These are phyloP conservation scores for Sphenodon punctatus DNA, from an alignment of 2,797 vertebrate species.

Conservation along the genomic window DNA sequence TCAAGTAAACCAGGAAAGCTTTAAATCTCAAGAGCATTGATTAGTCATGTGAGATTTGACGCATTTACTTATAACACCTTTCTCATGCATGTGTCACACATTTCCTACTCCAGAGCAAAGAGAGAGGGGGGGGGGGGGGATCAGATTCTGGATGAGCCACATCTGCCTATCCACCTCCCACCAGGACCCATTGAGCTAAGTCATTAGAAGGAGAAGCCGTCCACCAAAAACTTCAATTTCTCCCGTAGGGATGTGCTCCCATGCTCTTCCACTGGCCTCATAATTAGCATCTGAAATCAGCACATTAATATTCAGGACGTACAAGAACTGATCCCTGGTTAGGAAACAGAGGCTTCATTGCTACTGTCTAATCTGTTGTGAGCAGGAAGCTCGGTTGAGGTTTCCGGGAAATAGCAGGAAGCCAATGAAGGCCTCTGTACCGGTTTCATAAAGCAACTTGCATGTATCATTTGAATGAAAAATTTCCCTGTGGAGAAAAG, in stretches of 20 bases:
- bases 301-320: not conserved
- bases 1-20: no score
- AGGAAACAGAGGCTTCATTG: not conserved
- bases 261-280: not conserved
- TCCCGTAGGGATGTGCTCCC: not conserved
- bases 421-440: not conserved
- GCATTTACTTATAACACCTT: no score
- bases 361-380: rapidly evolving
- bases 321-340: not conserved
- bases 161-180: not conserved
- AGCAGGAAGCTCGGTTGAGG: not conserved
- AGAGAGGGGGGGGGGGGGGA: not conserved
- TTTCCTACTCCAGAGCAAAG: no score
- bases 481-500: not conserved
- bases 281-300: not conserved
- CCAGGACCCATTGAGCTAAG: not conserved
- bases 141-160: not conserved
- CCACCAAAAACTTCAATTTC: not conserved
- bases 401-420: not conserved
- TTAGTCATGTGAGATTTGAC: no score
- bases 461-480: not conserved
- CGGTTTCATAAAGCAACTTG: not conserved
- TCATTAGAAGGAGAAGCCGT: not conserved
- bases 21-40: no score
- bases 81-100: no score